Base-by-base conservation (phyloP, 2,113 vertebrate genomes). In the Hypanus sabinus region DNA sequence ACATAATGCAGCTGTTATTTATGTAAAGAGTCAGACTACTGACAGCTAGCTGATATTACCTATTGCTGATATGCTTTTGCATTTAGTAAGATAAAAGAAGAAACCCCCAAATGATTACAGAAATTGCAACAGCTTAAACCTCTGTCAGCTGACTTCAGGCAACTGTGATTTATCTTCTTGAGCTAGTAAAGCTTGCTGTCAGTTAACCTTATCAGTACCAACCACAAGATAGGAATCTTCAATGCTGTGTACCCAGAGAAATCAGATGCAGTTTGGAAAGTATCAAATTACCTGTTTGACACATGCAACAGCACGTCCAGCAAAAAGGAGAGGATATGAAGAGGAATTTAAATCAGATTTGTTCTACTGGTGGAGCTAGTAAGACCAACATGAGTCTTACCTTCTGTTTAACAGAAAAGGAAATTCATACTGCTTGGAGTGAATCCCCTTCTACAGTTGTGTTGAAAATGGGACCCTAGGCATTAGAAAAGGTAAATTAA, bases 121-220 rank as follows among this genome's bases (percentile, higher is more conserved):
- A 98, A 98, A 99, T 98, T 98, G 98, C 97, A 96, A 97, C 96
- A 95, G 97, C 97, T 99, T 99, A 99, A 99, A 98, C 97, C 97
- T 98, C 98, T 99, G 99, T 99, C 98, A 99, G 96, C 95, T 95
- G 94, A 96, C 97, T 97, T 97, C 96, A 97, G 98, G 98, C 98
- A 99, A 99, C 98, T 97, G 98, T 99, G 99, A 99, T 99, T 99
- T 99, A 99, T 99, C 98, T 99, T 97, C 97, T 97, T 97, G 96
- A 96, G 96, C 97, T 96, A 97, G 98, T 96, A 96, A 97, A 96
- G 95, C 94, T 94, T 97, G 83, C 96, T 96, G 97, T 97, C 97
- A 96, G 94, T 97, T 97, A 97, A 98, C 96, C 97, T 96, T 95
- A 94, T 95, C 68, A 30, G 91, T 73, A 46, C 91, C 36, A 55